phyloP scores from a whole-genome alignment of 2,113 vertebrate species.

The Poeciliopsis retropinna region DNA sequence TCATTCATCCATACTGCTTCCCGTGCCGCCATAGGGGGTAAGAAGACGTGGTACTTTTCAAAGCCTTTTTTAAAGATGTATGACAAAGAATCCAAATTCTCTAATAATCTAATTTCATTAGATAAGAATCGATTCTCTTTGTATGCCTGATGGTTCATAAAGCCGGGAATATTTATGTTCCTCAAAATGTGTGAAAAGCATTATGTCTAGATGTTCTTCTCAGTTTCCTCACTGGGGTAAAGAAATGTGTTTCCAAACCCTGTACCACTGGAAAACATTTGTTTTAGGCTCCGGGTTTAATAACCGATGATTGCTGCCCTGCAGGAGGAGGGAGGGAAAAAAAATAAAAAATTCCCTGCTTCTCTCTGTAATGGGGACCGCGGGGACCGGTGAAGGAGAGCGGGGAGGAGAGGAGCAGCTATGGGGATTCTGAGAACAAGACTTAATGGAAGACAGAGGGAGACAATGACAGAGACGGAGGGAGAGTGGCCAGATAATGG shows the following conservation, averaged over 20 bases:
- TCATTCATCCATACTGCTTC: no score
- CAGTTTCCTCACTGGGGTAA: neutral
- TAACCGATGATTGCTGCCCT: conserved; percentile 32
- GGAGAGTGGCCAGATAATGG: conserved; percentile 14
- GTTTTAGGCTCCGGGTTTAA: conserved; percentile 21
- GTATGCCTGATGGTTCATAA: neutral
- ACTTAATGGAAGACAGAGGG: conserved; percentile 21
- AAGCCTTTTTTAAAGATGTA: neutral
- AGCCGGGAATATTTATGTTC: neutral
- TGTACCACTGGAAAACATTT: conserved; percentile 4
- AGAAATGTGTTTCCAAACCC: neutral
- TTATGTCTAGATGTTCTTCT: neutral
- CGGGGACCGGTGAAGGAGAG: conserved; percentile 33
- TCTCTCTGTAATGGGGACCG: conserved; percentile 41
- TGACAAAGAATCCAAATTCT: neutral
- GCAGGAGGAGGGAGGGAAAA: conserved; percentile 1
- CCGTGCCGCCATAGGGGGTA: no score
- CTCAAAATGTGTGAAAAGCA: neutral
- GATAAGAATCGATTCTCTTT: neutral
- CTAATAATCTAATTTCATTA: neutral
- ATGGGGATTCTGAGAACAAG: conserved; percentile 14
- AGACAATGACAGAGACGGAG: conserved; percentile 4
- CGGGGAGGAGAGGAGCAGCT: conserved; percentile 15
- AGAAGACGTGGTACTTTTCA: neutral
- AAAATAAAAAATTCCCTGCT: conserved; percentile 18